A percentile compares a stretch with the other conserved stretches of the same genome.
Conservation (phyloP, 2,113 vertebrate species). For the Corythornis madagascariensis region DNA sequence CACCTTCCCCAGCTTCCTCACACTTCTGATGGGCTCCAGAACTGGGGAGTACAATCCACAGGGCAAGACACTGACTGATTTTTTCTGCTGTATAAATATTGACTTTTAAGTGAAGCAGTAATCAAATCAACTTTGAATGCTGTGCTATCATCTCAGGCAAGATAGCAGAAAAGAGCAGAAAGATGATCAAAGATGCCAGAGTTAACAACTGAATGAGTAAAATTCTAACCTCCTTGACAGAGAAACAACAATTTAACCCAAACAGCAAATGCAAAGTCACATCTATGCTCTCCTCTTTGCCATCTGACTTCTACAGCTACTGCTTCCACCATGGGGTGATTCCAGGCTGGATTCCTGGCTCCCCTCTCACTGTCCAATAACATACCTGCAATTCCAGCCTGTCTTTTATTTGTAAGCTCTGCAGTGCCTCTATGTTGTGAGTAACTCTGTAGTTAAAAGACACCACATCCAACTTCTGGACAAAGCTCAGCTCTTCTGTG, state of each 20-base stretch:
- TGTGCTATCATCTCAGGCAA: not conserved
- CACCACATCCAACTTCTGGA: constrained; percentile 33
- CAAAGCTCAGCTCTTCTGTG: constrained; percentile 71
- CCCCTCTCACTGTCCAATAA: not conserved
- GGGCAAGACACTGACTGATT: not conserved
- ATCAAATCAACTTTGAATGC: not conserved
- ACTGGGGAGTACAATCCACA: not conserved
- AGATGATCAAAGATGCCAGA: not conserved
- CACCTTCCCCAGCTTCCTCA: not conserved
- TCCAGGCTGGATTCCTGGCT: not conserved
- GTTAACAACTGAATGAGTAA: not conserved
- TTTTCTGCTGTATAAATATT: not conserved
- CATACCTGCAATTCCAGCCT: constrained; percentile 76
- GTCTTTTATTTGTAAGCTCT: constrained; percentile 65
- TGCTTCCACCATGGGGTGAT: not conserved
- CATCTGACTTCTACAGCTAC: not conserved
- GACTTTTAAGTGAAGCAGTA: not conserved
- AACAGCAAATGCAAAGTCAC: not conserved
- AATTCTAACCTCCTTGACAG: not conserved
- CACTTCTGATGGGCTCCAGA: not conserved
- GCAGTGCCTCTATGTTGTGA: constrained; percentile 76
- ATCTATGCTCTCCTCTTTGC: not conserved
- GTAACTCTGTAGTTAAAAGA: constrained; percentile 67
- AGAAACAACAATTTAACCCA: not conserved
- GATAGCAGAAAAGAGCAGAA: not conserved